phyloP scores from a whole-genome alignment of 2,113 vertebrate species.

The Agapornis roseicollis region DNA sequence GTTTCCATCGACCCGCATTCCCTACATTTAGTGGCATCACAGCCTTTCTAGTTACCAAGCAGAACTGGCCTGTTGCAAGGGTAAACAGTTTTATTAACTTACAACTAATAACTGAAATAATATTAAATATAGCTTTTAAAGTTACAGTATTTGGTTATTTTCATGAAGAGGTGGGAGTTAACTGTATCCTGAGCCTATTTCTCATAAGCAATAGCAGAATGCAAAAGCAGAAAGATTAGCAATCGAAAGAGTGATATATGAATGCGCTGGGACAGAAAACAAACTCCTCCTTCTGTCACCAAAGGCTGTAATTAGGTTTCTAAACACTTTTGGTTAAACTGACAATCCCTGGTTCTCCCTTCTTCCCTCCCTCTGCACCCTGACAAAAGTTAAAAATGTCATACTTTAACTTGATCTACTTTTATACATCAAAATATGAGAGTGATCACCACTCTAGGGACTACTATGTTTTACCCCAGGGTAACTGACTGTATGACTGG shows the following conservation, averaged over 20 bases:
- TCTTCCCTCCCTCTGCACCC: neutral
- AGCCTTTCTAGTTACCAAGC: neutral
- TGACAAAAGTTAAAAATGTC: neutral
- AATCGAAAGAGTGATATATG: neutral
- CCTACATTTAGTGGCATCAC: neutral
- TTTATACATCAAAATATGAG: neutral
- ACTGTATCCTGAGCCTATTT: neutral
- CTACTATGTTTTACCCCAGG: neutral
- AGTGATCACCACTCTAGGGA: neutral
- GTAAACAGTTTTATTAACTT: neutral
- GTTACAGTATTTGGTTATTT: slow-evolving; percentile 47
- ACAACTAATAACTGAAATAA: neutral
- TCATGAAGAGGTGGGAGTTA: neutral
- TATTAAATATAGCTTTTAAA: neutral
- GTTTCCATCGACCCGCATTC: neutral
- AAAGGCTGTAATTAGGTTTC: neutral
- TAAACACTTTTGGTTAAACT: neutral
- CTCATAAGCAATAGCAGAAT: neutral
- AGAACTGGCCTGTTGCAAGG: neutral
- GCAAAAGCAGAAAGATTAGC: neutral
- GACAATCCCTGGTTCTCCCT: neutral
- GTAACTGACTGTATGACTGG: neutral
- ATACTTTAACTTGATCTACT: neutral
- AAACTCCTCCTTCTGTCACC: neutral
- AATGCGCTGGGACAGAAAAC: neutral